These are phyloP conservation scores for Steatocranus sp. DNA, from an alignment of 2,797 vertebrate species.

Conservation along the genomic window DNA sequence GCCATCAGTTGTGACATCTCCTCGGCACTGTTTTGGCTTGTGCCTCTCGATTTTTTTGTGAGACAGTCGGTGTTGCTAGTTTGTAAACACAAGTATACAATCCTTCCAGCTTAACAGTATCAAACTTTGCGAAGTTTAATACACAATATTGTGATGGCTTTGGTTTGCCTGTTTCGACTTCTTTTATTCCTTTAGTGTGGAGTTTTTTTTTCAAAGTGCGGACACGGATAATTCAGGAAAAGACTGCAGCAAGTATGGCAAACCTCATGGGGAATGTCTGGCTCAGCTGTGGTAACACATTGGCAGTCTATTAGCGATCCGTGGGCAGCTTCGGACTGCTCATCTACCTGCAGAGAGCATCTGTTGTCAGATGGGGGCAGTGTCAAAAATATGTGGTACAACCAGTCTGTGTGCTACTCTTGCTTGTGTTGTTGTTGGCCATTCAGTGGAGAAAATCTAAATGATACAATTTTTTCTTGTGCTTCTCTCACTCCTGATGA, in stretches of 20 bases:
- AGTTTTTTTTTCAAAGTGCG: not conserved
- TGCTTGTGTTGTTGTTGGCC: not conserved
- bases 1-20: not conserved
- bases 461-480: rapidly evolving
- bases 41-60: not conserved
- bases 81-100: not conserved
- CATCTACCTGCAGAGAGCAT: not conserved
- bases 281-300: not conserved
- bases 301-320: not conserved
- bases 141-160: not conserved
- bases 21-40: not conserved
- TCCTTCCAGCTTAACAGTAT: not conserved
- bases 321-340: not conserved
- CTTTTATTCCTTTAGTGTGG: not conserved
- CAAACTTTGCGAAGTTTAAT: not conserved
- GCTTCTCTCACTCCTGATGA: not conserved
- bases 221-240: not conserved
- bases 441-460: not conserved
- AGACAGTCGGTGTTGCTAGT: not conserved
- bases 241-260: not conserved
- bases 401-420: not conserved
- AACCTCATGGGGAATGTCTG: not conserved
- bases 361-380: not conserved
- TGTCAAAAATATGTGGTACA: not conserved
- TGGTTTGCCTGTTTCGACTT: rapidly evolving